Evolutionary conservation across 2,888 invertebrate species (phyloP), one percentile per base, ranked within the genome.

Genomic region (Galerucella nymphaeae): DNA sequence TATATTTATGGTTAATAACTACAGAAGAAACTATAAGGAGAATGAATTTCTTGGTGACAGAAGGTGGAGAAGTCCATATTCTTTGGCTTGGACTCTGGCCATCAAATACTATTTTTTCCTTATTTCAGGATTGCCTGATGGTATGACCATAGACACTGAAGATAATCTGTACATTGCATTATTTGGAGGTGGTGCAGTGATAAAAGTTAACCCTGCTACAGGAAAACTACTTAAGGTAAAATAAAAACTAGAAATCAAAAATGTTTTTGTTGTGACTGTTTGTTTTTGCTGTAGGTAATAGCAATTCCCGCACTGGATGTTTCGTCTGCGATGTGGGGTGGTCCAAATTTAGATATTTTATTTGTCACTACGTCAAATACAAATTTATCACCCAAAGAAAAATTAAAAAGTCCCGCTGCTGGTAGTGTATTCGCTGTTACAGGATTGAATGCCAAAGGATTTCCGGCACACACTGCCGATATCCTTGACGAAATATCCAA

Each of bases 91-190:
- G n/a, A n/a, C n/a, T n/a, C n/a, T n/a, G n/a, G n/a, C n/a, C n/a
- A n/a, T n/a, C 64, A 80, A 11, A 50, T 23, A 30, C 14, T 62
- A 45, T 30, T 41, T 23, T 57, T 16, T 61, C 20, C 66, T 59
- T 42, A 71, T 30, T 30, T 8, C 72, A 69, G 83, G 82, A 18
- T 20, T 70, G 61, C 83, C 83, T 18, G 83, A 83, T 76, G 83
- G 83, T 10, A 94, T 95, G 94, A 93, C 94, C 0, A 93, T 94
- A 65, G 95, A 96, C 81, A 87, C 87, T 3, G 90, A 93, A 70
- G 94, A 91, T 50, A 93, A 94, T 82, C 87, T 96, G 18, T 96
- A 95, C 94, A 89, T 95, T 9, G 92, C 92, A 2, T 85, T 91
- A 69, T 91, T 86, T 81, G 87, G 88, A 72, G 94, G 92, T 13